Evolutionary conservation across 1,140 invertebrate genomes (phyloP).

Genomic region (Drosophila lacteicornis): DNA sequence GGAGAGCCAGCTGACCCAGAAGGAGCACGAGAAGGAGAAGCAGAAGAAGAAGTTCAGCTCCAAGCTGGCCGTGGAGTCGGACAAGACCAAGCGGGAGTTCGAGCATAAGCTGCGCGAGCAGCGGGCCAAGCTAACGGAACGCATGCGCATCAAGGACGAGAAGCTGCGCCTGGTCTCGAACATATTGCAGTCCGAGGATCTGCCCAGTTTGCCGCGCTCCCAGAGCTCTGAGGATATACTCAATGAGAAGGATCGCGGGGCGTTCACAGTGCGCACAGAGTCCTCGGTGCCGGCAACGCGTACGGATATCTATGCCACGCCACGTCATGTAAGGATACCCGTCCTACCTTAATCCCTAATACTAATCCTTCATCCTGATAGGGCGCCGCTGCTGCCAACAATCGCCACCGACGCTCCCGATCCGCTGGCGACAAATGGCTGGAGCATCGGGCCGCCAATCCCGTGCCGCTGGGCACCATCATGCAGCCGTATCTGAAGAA

Average conservation of each 20-base stretch:
- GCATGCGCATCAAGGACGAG: slow-evolving; percentile 87
- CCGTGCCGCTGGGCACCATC: slow-evolving; percentile 92
- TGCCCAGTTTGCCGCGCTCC: slow-evolving; percentile 67
- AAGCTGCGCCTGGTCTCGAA: slow-evolving; percentile 85
- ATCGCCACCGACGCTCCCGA: slow-evolving; percentile 90
- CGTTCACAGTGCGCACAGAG: slow-evolving; percentile 60
- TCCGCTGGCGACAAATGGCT: slow-evolving; percentile 94
- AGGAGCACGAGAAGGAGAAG: slow-evolving; percentile 90
- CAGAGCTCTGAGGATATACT: slow-evolving; percentile 75
- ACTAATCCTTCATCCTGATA: slow-evolving; percentile 40
- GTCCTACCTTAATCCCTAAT: background rate
- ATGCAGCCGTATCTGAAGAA: slow-evolving; percentile 94
- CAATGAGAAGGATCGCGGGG: slow-evolving; percentile 59
- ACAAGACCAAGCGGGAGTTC: slow-evolving; percentile 89
- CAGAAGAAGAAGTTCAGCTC: slow-evolving; percentile 90
- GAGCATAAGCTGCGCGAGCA: slow-evolving; percentile 89
- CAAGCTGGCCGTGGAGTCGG: slow-evolving; percentile 89
- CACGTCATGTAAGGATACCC: slow-evolving; percentile 63
- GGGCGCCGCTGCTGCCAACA: slow-evolving; percentile 89
- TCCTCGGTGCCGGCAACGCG: slow-evolving; percentile 58
- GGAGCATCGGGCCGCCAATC: slow-evolving; percentile 92
- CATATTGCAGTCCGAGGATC: slow-evolving; percentile 84
- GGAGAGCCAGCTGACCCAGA: slow-evolving; percentile 89
- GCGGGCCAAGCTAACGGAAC: slow-evolving; percentile 87
- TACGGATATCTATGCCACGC: slow-evolving; percentile 70